Evolutionary conservation across 2,113 vertebrate species (phyloP).

Genomic region (Platysteira castanea): DNA sequence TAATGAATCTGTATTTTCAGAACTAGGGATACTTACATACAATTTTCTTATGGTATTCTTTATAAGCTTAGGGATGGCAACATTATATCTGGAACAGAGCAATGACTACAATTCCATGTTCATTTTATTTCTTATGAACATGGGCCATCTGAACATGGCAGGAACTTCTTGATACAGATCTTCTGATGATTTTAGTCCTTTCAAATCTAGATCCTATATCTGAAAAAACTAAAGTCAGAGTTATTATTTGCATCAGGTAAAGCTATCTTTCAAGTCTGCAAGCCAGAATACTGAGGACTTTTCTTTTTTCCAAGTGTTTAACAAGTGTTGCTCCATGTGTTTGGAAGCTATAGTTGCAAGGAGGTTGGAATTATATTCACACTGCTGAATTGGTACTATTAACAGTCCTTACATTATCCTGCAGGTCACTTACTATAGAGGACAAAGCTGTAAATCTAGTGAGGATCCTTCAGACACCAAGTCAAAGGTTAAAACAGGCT

Average conservation of each 20-base stretch:
- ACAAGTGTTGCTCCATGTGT: background rate
- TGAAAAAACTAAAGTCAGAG: background rate
- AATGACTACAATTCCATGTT: background rate
- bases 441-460: slow-evolving; percentile 44
- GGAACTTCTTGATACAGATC: background rate
- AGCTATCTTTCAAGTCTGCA: background rate
- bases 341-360: background rate
- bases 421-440: slow-evolving; percentile 15
- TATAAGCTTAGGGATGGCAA: background rate
- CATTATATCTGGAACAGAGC: background rate
- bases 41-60: background rate
- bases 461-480: background rate
- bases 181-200: background rate
- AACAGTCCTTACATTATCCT: background rate
- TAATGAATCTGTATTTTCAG: background rate
- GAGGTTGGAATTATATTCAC: background rate
- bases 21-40: background rate
- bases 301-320: no score
- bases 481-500: slow-evolving; percentile 40
- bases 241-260: background rate
- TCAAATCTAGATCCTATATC: background rate
- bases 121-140: background rate
- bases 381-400: background rate
- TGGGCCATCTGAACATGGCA: rapidly evolving
- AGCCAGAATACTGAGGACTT: background rate